phyloP scores from a whole-genome alignment of 2,113 vertebrate genomes.

The Saccopteryx bilineata region DNA sequence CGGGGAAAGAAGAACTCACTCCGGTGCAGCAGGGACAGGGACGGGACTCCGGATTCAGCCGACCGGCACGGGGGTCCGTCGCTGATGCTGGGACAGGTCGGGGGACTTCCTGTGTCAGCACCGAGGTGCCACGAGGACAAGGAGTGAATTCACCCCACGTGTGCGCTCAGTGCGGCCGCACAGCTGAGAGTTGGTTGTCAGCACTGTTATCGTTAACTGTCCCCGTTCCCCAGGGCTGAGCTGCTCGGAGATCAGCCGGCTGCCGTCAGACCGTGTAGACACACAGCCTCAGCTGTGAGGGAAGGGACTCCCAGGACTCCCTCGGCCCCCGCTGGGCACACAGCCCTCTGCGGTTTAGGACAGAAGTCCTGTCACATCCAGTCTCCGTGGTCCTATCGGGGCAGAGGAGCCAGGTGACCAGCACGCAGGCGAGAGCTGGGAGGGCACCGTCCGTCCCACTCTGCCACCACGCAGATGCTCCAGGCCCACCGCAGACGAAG shows the following conservation, averaged over 20 bases:
- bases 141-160: background rate
- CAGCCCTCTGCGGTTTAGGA: background rate
- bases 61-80: rapidly evolving
- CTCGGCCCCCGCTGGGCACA: rapidly evolving
- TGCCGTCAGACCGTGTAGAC: background rate
- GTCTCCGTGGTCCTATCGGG: background rate
- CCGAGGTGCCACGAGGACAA: background rate
- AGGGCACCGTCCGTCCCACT: background rate
- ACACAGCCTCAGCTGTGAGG: too few relatives aligned
- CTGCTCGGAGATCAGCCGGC: too few relatives aligned
- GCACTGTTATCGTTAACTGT: too few relatives aligned
- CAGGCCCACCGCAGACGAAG: background rate
- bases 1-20: background rate
- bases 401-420: background rate
- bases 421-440: rapidly evolving
- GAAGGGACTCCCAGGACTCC: background rate
- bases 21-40: background rate
- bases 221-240: too few relatives aligned
- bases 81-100: background rate
- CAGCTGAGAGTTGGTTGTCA: too few relatives aligned
- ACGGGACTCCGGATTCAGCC: rapidly evolving
- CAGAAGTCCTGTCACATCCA: background rate
- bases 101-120: rapidly evolving
- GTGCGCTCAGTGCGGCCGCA: too few relatives aligned
- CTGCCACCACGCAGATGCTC: background rate